Evolutionary conservation across 2,888 invertebrate species (phyloP), one percentile per base, ranked within the genome.

Genomic region (Drosophila ustulata): DNA sequence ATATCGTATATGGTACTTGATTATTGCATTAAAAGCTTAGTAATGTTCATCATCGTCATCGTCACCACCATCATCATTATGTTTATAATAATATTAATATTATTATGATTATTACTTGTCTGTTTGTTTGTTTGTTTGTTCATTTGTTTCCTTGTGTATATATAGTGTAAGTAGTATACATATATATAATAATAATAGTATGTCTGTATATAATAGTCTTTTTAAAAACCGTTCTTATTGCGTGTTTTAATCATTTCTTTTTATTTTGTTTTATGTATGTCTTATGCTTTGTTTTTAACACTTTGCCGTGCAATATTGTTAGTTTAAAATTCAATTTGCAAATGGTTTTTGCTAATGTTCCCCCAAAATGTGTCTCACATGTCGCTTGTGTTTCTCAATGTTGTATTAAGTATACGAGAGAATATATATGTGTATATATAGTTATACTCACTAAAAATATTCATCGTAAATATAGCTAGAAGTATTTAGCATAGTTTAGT

Each of bases 311-410:
- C 78, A 78, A 71, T 75, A 59, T 72, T 76, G 69, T 82, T 76
- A 76, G 75, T 83, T 75, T 74, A 80, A 84, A 82, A 82, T 88
- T 88, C 79, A 82, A 78, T 82, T 83, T 71, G 76, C 85, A 82
- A 80, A 75, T 80, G 57, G 26, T 64, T 64, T 66, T 80, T 81
- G 68, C 77, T 82, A 73, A 88, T 86, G 85, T 78, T 86, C 88
- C 86, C 86, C 86, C 83, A 86, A 88, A 86, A 85, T 85, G 81
- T 88, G 86, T 86, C 81, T 85, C 88, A 82, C 80, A 85, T 85
- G 82, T 84, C 77, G 76, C 83, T 80, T 86, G 66, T 82, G 67
- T 75, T 66, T 74, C 59, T 77, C 45, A 59, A 52, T 72, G 61
- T 32, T 39, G 45, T 63, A 6, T 50, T 41, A 58, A 56, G 26